Conservation (phyloP, 2,113 vertebrate genomes). For the Crotalus horridus region DNA sequence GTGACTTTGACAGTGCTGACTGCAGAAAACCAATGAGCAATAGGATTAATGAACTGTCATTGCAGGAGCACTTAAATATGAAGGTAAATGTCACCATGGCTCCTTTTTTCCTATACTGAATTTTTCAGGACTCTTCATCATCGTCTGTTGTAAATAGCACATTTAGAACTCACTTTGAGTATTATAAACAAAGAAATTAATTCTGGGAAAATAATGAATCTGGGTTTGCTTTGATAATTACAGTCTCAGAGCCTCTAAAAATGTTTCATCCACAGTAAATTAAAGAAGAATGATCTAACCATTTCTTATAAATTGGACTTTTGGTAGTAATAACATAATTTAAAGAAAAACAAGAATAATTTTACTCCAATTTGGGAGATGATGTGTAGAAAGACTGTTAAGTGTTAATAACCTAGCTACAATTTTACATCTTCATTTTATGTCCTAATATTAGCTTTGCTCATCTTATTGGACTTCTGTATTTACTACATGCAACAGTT, state of each 20-base stretch:
- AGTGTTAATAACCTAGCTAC: background rate
- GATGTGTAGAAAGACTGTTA: background rate
- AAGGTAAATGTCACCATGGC: conserved; percentile 28
- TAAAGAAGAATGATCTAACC: background rate
- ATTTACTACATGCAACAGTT: background rate
- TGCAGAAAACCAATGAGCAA: conserved; percentile 23
- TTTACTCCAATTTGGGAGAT: background rate
- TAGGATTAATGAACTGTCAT: conserved; percentile 37
- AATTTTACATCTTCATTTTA: background rate
- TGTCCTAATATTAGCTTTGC: background rate
- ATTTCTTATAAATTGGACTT: background rate
- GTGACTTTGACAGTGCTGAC: conserved; percentile 25
- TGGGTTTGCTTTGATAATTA: background rate
- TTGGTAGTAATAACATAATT: background rate
- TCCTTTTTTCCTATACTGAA: conserved; percentile 24
- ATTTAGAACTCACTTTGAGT: background rate
- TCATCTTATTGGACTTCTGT: background rate
- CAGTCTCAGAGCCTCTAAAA: background rate
- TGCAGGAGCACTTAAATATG: conserved; percentile 20
- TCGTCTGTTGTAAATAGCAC: background rate
- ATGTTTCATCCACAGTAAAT: background rate
- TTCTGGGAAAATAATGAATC: background rate
- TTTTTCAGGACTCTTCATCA: conserved; percentile 1
- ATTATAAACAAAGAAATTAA: conserved; percentile 3
- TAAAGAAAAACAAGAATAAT: background rate